Percentiles rank a stretch among this genome's conserved stretches.
Evolutionary conservation across 2,797 vertebrate genomes (phyloP).

Genomic region (Erithacus rubecula): DNA sequence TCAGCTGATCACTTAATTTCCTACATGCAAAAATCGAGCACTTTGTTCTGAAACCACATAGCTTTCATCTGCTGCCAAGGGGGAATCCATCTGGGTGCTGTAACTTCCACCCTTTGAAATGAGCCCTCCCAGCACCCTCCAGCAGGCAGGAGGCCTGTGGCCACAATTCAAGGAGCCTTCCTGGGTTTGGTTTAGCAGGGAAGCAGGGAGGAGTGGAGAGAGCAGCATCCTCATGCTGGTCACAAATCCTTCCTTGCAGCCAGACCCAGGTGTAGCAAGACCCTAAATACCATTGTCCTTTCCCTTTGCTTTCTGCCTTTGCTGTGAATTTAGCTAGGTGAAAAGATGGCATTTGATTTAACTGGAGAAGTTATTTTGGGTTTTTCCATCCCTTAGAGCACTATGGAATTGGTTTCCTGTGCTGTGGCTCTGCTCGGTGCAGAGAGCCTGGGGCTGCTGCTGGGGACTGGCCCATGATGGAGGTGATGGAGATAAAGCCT

Average conservation of each 20-base stretch:
- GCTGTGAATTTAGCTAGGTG: neutral
- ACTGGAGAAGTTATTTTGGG: neutral
- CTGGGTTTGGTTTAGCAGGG: neutral
- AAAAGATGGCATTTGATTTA: neutral
- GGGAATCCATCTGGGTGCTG: neutral
- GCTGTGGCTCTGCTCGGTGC: accelerated
- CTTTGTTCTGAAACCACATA: conserved; percentile 27
- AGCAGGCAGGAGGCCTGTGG: neutral
- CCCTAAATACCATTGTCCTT: neutral
- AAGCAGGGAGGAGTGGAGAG: neutral
- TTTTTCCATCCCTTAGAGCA: neutral
- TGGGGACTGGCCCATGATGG: too few relatives aligned
- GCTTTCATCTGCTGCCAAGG: conserved; percentile 44
- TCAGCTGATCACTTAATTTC: conserved; percentile 38
- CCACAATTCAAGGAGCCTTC: neutral
- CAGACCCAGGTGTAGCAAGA: neutral
- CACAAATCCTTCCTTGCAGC: neutral
- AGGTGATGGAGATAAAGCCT: neutral
- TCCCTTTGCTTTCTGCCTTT: neutral
- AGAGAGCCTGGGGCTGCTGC: neutral
- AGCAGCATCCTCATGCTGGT: neutral
- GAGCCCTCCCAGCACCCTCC: neutral
- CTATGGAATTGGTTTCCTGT: neutral
- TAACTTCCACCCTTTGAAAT: neutral
- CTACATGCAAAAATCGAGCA: neutral